A percentile compares a stretch with the other conserved stretches of the same genome.
Conservation (phyloP, 2,797 vertebrate species). For the Melanotaenia parkinsoni region DNA sequence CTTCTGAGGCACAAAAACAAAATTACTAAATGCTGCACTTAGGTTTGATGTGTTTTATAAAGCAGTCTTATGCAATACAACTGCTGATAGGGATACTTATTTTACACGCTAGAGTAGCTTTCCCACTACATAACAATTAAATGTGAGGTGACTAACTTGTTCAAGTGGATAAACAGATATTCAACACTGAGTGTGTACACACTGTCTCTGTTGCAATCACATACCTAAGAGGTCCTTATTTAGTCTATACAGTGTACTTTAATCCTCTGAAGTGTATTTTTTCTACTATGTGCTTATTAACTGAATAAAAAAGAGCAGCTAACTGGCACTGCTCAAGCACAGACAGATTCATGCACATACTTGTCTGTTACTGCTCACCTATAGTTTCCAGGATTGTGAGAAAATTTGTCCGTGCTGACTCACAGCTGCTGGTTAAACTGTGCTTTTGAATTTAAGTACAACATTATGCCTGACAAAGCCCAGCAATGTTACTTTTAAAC, state of each 20-base stretch:
- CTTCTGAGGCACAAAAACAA: background rate
- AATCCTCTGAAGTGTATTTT: constrained; percentile 12
- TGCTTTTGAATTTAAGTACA: constrained; percentile 47
- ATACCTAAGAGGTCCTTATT: constrained; percentile 13
- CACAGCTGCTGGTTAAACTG: constrained; percentile 59
- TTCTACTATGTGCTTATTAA: constrained; percentile 10
- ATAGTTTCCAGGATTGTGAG: constrained; percentile 40
- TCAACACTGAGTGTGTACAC: constrained; percentile 19
- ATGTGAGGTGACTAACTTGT: constrained; percentile 32
- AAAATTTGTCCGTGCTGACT: constrained; percentile 37
- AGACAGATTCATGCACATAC: constrained; percentile 28
- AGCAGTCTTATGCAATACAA: constrained; percentile 6
- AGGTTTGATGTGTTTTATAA: constrained; percentile 9
- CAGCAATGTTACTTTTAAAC: constrained; percentile 47
- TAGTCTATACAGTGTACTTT: constrained; percentile 8
- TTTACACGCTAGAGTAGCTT: constrained; percentile 6
- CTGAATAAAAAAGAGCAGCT: background rate
- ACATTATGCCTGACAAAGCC: constrained; percentile 47
- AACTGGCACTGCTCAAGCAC: background rate
- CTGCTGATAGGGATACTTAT: background rate
- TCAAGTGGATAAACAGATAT: constrained; percentile 17
- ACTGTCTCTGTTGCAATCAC: constrained; percentile 9
- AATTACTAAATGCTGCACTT: background rate
- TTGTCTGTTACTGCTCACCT: constrained; percentile 52
- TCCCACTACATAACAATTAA: constrained; percentile 11